phyloP scores from a whole-genome alignment of 2,888 invertebrate species.

The Timandra comae region DNA sequence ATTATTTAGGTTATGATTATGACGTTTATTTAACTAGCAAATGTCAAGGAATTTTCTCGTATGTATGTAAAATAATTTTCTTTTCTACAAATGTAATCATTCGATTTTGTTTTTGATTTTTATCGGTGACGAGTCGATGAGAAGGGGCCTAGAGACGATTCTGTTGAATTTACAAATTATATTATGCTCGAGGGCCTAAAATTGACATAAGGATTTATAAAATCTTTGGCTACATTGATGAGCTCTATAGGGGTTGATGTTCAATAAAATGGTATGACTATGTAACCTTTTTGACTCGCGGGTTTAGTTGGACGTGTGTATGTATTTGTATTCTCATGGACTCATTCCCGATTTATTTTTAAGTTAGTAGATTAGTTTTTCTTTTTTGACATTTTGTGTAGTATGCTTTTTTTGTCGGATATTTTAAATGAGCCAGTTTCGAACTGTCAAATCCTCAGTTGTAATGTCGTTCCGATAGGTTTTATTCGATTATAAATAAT shows the following conservation, averaged over 20 bases:
- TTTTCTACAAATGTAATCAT: slow-evolving; percentile 66
- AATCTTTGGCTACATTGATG: not conserved
- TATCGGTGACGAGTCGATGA: slow-evolving; percentile 45
- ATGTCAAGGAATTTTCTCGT: slow-evolving; percentile 39
- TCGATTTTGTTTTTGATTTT: slow-evolving; percentile 63
- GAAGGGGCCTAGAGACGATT: slow-evolving; percentile 20
- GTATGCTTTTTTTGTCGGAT: slow-evolving; percentile 27
- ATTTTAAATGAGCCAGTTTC: slow-evolving; percentile 33
- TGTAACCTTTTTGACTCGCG: no score
- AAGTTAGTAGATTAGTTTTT: slow-evolving; percentile 51
- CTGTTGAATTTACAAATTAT: not conserved
- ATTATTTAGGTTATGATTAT: not conserved
- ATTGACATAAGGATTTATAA: slow-evolving; percentile 7
- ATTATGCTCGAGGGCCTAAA: slow-evolving; percentile 4
- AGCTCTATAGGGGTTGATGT: not conserved
- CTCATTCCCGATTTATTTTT: slow-evolving; percentile 38
- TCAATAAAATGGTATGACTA: no score
- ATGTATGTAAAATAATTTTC: slow-evolving; percentile 57
- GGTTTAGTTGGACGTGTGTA: no score
- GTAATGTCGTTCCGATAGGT: slow-evolving; percentile 26
- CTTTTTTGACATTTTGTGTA: slow-evolving; percentile 57
- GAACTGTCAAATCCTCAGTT: slow-evolving; percentile 37
- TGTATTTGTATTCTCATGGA: slow-evolving; percentile 37
- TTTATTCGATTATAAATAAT: slow-evolving; percentile 15
- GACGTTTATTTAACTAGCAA: slow-evolving; percentile 26